Conservation (phyloP, 2,888 invertebrate genomes). For the Napeogenes inachia region DNA sequence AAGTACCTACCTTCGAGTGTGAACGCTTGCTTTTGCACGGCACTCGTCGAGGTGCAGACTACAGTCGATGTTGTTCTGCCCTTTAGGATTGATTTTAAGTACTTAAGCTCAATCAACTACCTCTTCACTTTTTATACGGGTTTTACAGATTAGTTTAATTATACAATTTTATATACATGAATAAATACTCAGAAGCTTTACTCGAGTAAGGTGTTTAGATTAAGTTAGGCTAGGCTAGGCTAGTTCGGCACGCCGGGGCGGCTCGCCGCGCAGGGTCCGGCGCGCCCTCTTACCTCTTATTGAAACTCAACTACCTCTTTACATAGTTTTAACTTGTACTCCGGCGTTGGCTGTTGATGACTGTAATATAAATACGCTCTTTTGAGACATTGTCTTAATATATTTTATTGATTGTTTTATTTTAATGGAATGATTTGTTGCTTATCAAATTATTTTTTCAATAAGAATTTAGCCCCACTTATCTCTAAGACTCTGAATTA, state of each 20-base stretch:
- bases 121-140: conserved; percentile 78
- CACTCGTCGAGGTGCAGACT: conserved; percentile 38
- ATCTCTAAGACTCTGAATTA: conserved; percentile 71
- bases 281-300: conserved; percentile 57
- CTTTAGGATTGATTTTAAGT: conserved; percentile 71
- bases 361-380: conserved; percentile 60
- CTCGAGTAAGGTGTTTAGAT: conserved; percentile 72
- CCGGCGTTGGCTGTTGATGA: conserved; percentile 65
- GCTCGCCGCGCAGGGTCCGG: conserved; percentile 71
- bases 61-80: conserved; percentile 55
- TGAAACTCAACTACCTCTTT: conserved; percentile 76
- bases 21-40: conserved; percentile 37
- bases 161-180: conserved; percentile 76
- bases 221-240: conserved; percentile 53
- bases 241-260: conserved; percentile 64
- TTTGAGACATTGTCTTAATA: conserved; percentile 70
- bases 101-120: conserved; percentile 77
- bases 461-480: conserved; percentile 50
- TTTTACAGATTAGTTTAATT: conserved; percentile 78
- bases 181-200: conserved; percentile 77
- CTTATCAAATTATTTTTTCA: conserved; percentile 53
- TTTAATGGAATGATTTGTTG: conserved; percentile 59
- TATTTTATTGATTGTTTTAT: conserved; percentile 75
- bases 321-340: conserved; percentile 67
- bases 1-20: conserved; percentile 43